Conservation (phyloP, 2,113 vertebrate species). For the Sorex fumeus region DNA sequence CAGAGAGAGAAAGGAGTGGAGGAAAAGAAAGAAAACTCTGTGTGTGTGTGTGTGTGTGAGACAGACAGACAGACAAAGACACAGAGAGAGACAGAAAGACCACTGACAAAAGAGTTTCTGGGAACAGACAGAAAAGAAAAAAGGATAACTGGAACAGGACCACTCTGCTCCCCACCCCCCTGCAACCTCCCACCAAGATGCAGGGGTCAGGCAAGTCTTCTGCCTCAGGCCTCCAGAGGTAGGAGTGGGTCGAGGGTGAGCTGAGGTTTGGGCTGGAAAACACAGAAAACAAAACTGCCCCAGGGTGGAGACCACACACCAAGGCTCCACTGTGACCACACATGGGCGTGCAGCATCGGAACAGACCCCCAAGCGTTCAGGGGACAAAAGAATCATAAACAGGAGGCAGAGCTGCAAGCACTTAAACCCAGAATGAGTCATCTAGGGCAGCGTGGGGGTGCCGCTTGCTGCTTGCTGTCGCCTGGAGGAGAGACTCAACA, state of each 20-base stretch:
- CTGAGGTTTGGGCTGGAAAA: neutral
- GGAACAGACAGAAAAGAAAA: neutral
- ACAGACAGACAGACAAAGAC: no score
- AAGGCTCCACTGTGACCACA: neutral
- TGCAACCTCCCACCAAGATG: no score
- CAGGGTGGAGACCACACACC: fast-evolving
- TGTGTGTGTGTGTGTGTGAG: no score
- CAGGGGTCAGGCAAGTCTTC: no score
- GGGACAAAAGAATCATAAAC: neutral
- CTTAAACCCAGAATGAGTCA: slow-evolving; percentile 48
- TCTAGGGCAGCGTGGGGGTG: fast-evolving
- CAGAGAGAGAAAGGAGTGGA: neutral
- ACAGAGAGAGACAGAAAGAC: neutral
- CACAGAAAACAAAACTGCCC: neutral
- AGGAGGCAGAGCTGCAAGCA: neutral
- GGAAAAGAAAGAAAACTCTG: no score
- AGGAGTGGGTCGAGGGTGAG: neutral
- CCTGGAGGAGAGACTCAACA: neutral
- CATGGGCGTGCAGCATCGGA: fast-evolving
- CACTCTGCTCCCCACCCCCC: no score
- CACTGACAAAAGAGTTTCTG: neutral
- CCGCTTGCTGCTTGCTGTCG: neutral
- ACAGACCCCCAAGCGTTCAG: neutral
- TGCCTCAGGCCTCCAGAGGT: neutral
- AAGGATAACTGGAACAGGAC: neutral